Evolutionary conservation across 2,113 vertebrate genomes (phyloP).

Genomic region (Oryzias celebensis): DNA sequence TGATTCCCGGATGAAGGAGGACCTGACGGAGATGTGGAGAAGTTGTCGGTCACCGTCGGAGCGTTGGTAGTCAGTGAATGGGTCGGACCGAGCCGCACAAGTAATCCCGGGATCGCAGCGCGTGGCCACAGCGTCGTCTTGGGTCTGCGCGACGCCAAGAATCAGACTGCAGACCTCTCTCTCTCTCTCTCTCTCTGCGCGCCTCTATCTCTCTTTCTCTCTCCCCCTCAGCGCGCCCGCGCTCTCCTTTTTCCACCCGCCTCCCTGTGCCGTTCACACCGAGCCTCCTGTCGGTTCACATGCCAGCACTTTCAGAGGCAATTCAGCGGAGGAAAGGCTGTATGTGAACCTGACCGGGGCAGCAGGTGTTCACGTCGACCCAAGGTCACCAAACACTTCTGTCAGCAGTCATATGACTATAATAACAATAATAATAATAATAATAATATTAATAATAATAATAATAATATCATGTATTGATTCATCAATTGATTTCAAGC

Average conservation of each 20-base stretch:
- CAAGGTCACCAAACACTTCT: neutral
- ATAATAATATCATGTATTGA: constrained; percentile 5
- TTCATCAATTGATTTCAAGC: too few relatives aligned
- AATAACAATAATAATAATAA: neutral
- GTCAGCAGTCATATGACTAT: too few relatives aligned
- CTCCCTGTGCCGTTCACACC: constrained; percentile 28
- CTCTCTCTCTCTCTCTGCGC: constrained; percentile 27
- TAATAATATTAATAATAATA: constrained; percentile 9
- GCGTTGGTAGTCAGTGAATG: constrained; percentile 31
- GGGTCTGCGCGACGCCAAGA: constrained; percentile 67
- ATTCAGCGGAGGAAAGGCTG: neutral
- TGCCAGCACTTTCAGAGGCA: constrained; percentile 3
- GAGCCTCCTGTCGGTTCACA: constrained; percentile 15
- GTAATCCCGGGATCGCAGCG: constrained; percentile 58
- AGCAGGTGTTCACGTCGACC: neutral
- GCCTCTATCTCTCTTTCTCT: constrained; percentile 33
- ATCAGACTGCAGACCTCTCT: constrained; percentile 75
- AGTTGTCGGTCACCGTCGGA: constrained; percentile 57
- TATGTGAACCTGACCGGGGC: neutral
- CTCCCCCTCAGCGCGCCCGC: constrained; percentile 25
- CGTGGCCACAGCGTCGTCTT: constrained; percentile 64
- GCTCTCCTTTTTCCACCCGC: constrained; percentile 28
- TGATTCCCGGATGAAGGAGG: constrained; percentile 46
- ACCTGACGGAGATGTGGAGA: constrained; percentile 39
- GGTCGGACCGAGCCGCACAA: constrained; percentile 30